Conservation (phyloP, 2,888 invertebrate genomes). For the Callosobruchus maculatus region DNA sequence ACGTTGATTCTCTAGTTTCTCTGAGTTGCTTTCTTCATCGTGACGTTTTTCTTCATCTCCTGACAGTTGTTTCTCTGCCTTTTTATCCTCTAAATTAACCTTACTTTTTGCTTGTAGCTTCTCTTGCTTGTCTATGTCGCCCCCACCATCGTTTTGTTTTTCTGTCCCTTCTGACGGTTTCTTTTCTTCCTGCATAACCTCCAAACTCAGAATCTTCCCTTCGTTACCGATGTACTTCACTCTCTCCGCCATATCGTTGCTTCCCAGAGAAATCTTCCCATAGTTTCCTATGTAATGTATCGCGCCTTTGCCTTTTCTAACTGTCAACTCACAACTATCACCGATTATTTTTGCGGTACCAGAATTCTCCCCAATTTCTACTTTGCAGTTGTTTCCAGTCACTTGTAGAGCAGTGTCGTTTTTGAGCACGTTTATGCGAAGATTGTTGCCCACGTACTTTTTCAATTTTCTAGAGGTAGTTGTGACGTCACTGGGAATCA, state of each 20-base stretch:
- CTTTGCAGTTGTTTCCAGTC: conserved; percentile 24
- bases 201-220: conserved; percentile 10
- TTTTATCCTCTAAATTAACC: not conserved
- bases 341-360: conserved; percentile 21
- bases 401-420: conserved; percentile 16
- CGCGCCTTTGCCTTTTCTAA: conserved; percentile 20
- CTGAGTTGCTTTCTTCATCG: no score
- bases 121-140: no score
- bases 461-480: conserved; percentile 8
- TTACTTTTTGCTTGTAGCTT: no score
- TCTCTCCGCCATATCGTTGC: conserved; percentile 13
- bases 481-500: conserved; percentile 16
- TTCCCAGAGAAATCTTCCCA: conserved; percentile 20
- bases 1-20: conserved; percentile 22
- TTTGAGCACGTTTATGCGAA: conserved; percentile 16
- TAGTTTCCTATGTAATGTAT: conserved; percentile 25
- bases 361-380: conserved; percentile 20
- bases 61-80: not conserved
- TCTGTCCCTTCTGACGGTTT: not conserved
- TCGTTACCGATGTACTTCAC: conserved; percentile 23
- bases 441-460: conserved; percentile 21
- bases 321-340: conserved; percentile 19
- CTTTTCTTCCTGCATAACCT: not conserved
- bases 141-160: not conserved
- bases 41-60: not conserved